Percentiles rank a stretch among this genome's conserved stretches.
Conservation (phyloP, 53 echinoderm and acorn worm genomes). For the Pentamera pediparva region DNA sequence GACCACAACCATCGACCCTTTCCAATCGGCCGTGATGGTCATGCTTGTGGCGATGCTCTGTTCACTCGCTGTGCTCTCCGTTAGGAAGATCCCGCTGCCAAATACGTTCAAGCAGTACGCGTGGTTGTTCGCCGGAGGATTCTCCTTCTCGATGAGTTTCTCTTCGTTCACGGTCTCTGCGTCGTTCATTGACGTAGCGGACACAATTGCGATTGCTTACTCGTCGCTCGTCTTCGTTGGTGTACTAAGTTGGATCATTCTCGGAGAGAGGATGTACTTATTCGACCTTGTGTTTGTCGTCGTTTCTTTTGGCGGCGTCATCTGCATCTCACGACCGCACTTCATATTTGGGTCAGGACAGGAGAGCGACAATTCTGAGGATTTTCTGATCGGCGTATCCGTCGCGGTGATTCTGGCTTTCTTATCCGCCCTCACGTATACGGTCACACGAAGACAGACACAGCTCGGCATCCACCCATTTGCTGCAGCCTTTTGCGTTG, state of each 20-base stretch:
- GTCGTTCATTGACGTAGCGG: not conserved
- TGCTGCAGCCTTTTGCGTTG: not conserved
- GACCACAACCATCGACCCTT: not conserved
- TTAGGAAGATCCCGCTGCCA: not conserved
- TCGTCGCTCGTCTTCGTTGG: not conserved
- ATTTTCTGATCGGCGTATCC: not conserved
- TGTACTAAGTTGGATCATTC: not conserved
- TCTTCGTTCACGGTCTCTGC: not conserved
- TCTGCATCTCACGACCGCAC: not conserved
- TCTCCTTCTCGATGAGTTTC: not conserved
- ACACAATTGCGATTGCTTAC: not conserved
- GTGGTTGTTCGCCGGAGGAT: not conserved
- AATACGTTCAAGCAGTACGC: not conserved
- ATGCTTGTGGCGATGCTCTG: not conserved
- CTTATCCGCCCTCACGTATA: not conserved
- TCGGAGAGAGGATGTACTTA: not conserved
- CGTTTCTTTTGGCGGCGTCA: not conserved
- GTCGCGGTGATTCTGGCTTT: not conserved
- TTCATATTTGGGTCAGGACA: not conserved
- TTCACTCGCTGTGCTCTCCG: not conserved
- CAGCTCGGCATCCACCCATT: not conserved
- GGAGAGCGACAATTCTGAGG: not conserved
- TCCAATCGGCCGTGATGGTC: not conserved
- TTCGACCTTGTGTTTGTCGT: not conserved
- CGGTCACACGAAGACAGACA: not conserved